A percentile compares a stretch with the other conserved stretches of the same genome.
Evolutionary conservation across 2,888 invertebrate genomes (phyloP).

Genomic region (Luffia ferchaultella): DNA sequence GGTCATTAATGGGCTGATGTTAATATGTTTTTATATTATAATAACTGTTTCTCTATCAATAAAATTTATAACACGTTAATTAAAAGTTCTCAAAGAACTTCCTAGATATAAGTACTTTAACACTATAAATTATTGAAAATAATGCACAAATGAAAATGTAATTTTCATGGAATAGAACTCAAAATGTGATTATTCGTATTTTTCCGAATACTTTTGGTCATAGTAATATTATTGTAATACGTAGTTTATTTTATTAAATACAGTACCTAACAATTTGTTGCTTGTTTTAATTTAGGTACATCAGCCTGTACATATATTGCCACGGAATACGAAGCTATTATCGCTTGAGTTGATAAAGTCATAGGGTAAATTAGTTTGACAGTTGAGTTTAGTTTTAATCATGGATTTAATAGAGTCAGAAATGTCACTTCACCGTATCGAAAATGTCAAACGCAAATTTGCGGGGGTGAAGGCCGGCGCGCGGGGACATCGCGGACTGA

Average conservation of each 20-base stretch:
- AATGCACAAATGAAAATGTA: background rate
- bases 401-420: no score
- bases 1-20: no score
- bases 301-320: no score
- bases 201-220: background rate
- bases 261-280: background rate
- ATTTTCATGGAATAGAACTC: background rate
- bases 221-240: background rate
- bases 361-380: no score
- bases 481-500: no score
- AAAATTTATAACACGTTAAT: background rate
- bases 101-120: background rate
- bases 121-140: background rate
- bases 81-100: background rate
- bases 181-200: background rate
- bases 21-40: background rate
- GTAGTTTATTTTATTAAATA: background rate
- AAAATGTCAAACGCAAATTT: no score
- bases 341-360: no score
- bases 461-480: no score
- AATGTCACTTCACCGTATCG: no score
- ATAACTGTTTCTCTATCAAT: background rate
- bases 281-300: background rate
- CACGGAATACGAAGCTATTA: no score
- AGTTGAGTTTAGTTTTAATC: no score